These are phyloP conservation scores for Drosophila nannoptera DNA, from an alignment of 1,140 invertebrate species.

Conservation along the genomic window DNA sequence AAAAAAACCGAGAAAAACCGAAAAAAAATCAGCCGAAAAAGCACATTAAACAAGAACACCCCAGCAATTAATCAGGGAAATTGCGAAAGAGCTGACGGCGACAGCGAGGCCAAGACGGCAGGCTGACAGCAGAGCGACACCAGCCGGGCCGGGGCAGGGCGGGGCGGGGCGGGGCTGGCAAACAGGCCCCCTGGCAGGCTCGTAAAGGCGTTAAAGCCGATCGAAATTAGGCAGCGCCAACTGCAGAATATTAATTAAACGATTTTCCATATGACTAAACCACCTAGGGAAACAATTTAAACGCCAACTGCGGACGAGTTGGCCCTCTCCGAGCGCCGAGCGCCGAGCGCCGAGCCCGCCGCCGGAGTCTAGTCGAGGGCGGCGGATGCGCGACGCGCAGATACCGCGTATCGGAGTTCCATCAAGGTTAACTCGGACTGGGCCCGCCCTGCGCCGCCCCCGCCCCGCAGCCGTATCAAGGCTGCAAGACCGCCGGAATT, in stretches of 20 bases:
- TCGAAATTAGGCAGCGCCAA: constrained; percentile 19
- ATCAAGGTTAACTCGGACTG: not conserved
- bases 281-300: constrained; percentile 11
- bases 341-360: not conserved
- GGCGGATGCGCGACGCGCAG: not conserved
- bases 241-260: constrained; percentile 37
- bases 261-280: constrained; percentile 39
- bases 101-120: constrained; percentile 23
- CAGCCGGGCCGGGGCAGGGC: not conserved
- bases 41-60: constrained; percentile 42
- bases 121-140: not conserved
- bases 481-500: no score
- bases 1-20: not conserved
- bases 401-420: not conserved
- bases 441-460: no score
- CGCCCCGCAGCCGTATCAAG: no score
- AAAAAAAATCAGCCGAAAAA: constrained; percentile 37
- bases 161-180: not conserved
- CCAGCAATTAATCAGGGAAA: constrained; percentile 66
- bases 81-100: constrained; percentile 53
- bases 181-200: constrained; percentile 8
- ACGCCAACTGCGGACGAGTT: not conserved
- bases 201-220: constrained; percentile 20
- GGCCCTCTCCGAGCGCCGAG: not conserved
- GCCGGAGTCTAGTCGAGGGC: not conserved